A percentile compares a stretch with the other conserved stretches of the same genome.
Evolutionary conservation across 2,113 vertebrate genomes (phyloP).

Genomic region (Chloropsis hardwickii): DNA sequence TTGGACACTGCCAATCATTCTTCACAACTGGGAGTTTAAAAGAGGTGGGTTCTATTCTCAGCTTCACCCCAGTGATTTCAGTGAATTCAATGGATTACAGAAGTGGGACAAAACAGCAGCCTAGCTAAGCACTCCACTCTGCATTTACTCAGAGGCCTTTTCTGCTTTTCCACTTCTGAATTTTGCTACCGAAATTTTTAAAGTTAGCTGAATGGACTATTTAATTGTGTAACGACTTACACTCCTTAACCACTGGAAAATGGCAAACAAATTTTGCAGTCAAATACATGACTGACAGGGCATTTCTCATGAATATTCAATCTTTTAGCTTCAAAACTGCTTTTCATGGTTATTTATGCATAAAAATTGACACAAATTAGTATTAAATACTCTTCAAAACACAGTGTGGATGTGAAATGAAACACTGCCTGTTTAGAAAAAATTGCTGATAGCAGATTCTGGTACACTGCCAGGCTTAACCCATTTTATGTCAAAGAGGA

Average conservation of each 20-base stretch:
- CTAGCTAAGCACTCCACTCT: not conserved
- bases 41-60: not conserved
- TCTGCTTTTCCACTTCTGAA: not conserved
- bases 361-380: not conserved
- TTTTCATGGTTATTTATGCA: constrained; percentile 2
- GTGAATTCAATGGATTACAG: not conserved
- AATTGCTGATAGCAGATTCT: not conserved
- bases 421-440: not conserved
- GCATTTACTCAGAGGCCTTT: not conserved
- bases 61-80: not conserved
- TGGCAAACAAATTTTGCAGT: not conserved
- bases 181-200: not conserved
- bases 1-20: not conserved
- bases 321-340: not conserved
- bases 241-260: not conserved
- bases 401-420: not conserved
- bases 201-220: not conserved
- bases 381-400: not conserved
- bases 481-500: not conserved
- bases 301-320: not conserved
- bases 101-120: not conserved
- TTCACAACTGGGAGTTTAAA: not conserved
- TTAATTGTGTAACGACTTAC: not conserved
- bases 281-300: not conserved
- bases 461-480: not conserved